Percentiles rank a stretch among this genome's conserved stretches.
phyloP scores from a whole-genome alignment of 2,888 invertebrate genomes.

The Ectemnius cavifrons region DNA sequence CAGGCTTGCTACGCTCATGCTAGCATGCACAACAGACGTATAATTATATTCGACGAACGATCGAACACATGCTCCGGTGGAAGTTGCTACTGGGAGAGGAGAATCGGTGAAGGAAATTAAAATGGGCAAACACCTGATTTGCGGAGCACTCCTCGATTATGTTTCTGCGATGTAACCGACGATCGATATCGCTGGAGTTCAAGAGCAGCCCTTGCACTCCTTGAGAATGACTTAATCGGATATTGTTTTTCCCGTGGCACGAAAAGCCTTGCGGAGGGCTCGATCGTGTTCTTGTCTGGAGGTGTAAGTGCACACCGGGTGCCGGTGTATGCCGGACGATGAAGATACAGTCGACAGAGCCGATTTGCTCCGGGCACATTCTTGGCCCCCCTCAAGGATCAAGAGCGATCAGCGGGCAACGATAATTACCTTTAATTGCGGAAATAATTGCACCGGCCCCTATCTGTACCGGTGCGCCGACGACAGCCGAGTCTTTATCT shows the following conservation, averaged over 20 bases:
- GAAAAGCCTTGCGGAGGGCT: neutral
- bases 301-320: neutral
- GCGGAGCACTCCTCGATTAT: no score
- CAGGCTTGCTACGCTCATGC: no score
- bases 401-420: constrained; percentile 41
- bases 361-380: constrained; percentile 33
- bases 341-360: constrained; percentile 25
- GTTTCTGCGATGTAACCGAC: no score
- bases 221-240: constrained; percentile 2
- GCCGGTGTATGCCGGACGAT: constrained; percentile 2
- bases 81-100: no score
- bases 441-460: constrained; percentile 48
- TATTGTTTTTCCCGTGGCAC: neutral
- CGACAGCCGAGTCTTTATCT: constrained; percentile 51
- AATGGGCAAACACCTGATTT: no score
- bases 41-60: no score
- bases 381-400: constrained; percentile 47
- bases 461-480: constrained; percentile 43
- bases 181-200: no score
- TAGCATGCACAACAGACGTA: no score
- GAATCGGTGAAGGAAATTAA: no score
- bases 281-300: neutral
- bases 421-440: constrained; percentile 53
- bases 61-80: no score
- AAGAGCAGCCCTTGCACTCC: no score